Conservation (phyloP, 2,888 invertebrate species). For the Drosophila hamatofila region DNA sequence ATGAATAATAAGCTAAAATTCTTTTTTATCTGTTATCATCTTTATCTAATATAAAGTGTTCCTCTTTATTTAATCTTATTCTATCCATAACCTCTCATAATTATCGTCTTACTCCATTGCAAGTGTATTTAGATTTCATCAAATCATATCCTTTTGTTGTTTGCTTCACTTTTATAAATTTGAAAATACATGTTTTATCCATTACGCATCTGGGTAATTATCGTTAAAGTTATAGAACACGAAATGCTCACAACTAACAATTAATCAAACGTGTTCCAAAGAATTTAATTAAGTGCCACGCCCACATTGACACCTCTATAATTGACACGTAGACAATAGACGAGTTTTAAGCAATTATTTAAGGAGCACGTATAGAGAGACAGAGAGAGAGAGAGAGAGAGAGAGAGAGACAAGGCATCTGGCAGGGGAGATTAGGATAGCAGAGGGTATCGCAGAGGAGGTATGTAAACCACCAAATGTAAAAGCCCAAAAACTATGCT, state of each 20-base stretch:
- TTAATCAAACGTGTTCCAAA: conserved; percentile 56
- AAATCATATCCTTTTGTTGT: background rate
- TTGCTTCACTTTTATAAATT: background rate
- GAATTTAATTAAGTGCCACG: conserved; percentile 60
- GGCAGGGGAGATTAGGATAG: conserved; percentile 15
- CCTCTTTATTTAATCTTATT: too few species aligned
- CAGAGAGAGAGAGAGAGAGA: too few species aligned
- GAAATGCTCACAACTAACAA: conserved; percentile 31
- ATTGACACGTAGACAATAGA: conserved; percentile 36
- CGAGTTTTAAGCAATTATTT: conserved; percentile 36
- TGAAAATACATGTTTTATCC: conserved; percentile 7
- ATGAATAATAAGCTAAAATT: too few species aligned
- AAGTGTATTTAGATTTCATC: background rate
- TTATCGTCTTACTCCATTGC: too few species aligned
- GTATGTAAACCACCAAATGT: conserved; percentile 10
- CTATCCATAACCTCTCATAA: too few species aligned
- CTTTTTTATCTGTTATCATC: too few species aligned
- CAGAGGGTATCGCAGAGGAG: background rate
- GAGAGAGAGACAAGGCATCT: conserved; percentile 9
- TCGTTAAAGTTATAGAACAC: conserved; percentile 5
- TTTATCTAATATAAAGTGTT: too few species aligned
- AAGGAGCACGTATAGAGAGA: conserved; percentile 29
- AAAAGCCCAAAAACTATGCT: conserved; percentile 67
- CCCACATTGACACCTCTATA: conserved; percentile 54
- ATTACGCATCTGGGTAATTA: conserved; percentile 4